Percentiles rank a stretch among this genome's conserved stretches.
Evolutionary conservation across 1,140 invertebrate species (phyloP).

Genomic region (Antheraea pernyi): DNA sequence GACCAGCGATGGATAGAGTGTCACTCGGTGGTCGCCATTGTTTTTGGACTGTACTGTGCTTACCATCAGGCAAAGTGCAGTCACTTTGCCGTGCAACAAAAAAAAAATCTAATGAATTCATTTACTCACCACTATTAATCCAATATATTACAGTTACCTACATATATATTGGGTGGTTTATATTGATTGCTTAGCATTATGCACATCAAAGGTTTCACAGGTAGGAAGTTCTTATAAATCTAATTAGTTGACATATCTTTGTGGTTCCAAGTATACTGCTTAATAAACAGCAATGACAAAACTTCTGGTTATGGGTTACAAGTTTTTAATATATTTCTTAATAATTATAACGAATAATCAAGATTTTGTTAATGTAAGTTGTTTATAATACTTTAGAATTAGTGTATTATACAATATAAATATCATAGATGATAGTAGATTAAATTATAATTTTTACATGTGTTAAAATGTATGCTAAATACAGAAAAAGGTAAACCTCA

Average conservation of each 20-base stretch:
- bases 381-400: not conserved
- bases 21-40: too few relatives aligned
- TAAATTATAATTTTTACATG: too few relatives aligned
- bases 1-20: too few relatives aligned
- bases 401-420: too few relatives aligned
- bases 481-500: too few relatives aligned
- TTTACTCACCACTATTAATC: too few relatives aligned
- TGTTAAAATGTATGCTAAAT: too few relatives aligned
- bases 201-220: conserved; percentile 21
- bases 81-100: too few relatives aligned
- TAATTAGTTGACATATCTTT: conserved; percentile 24
- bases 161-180: not conserved
- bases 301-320: not conserved
- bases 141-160: not conserved
- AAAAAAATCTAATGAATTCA: too few relatives aligned
- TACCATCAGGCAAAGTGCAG: too few relatives aligned
- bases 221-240: conserved; percentile 15
- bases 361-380: conserved; percentile 13
- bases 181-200: not conserved
- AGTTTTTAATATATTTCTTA: not conserved
- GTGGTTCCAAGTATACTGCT: not conserved
- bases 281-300: not conserved
- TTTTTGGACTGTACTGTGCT: too few relatives aligned
- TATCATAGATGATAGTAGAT: too few relatives aligned
- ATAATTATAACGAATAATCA: not conserved